phyloP scores from a whole-genome alignment of 2,888 invertebrate genomes.

The Temnothorax ravouxi region DNA sequence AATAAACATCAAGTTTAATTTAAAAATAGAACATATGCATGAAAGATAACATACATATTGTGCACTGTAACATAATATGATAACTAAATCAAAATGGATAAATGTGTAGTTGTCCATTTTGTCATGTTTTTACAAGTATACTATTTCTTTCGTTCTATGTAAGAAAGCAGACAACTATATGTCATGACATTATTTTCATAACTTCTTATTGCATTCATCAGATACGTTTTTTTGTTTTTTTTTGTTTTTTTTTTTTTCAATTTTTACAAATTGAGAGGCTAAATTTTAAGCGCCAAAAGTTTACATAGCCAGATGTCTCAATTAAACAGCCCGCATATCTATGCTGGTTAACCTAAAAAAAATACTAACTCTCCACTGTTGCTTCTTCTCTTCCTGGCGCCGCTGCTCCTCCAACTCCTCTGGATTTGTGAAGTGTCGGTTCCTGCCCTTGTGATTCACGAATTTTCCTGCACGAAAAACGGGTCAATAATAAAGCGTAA shows the following conservation, averaged over 20 bases:
- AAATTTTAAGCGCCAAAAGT: conserved; percentile 3
- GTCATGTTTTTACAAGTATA: not conserved
- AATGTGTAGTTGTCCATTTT: not conserved
- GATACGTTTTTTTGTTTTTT: too few relatives aligned
- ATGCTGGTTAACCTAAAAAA: conserved; percentile 78
- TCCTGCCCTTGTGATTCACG: conserved; percentile 97
- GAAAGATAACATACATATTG: too few relatives aligned
- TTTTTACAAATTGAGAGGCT: not conserved
- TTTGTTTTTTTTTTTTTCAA: not conserved
- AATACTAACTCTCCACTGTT: conserved; percentile 88
- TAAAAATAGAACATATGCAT: too few relatives aligned
- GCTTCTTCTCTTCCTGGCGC: conserved; percentile 92
- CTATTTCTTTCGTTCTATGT: not conserved
- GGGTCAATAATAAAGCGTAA: not conserved
- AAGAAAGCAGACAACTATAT: too few relatives aligned
- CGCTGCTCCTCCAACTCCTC: conserved; percentile 96
- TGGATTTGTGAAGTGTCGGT: conserved; percentile 97
- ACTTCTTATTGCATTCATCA: not conserved
- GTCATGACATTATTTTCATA: not conserved
- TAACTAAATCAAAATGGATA: too few relatives aligned
- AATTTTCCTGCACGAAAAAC: conserved; percentile 91
- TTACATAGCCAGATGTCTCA: conserved; percentile 69
- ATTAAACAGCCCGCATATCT: conserved; percentile 65
- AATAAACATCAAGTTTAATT: too few relatives aligned
- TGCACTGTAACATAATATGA: too few relatives aligned